A percentile compares a stretch with the other conserved stretches of the same genome.
Evolutionary conservation across 2,113 vertebrate species (phyloP).

Genomic region (Tragelaphus buxtoni): DNA sequence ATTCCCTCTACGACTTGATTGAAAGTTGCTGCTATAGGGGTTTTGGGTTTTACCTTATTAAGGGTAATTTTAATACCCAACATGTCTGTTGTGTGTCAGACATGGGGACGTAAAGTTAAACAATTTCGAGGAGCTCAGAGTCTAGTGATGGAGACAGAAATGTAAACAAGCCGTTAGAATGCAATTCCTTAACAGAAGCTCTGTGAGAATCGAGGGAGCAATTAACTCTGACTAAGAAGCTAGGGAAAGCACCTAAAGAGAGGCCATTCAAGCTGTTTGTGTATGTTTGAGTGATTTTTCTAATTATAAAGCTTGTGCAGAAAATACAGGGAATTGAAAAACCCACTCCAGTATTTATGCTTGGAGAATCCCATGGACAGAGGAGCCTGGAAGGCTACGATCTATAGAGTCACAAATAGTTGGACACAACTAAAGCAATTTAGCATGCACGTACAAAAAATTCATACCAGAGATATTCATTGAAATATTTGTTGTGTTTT

Average conservation of each 20-base stretch:
- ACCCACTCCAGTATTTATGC: neutral
- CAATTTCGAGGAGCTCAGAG: neutral
- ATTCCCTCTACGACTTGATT: neutral
- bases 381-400: neutral
- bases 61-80: neutral
- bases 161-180: slow-evolving; percentile 19
- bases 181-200: neutral
- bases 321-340: neutral
- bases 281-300: neutral
- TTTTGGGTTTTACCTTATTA: neutral
- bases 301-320: neutral
- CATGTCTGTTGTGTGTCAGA: neutral
- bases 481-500: slow-evolving; percentile 21
- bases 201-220: neutral
- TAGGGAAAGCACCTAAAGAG: neutral
- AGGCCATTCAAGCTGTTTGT: neutral
- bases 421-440: neutral
- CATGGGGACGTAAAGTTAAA: neutral
- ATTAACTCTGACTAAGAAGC: neutral
- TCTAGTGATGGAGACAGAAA: neutral
- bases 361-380: neutral
- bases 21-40: neutral
- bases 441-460: neutral
- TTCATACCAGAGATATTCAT: neutral
- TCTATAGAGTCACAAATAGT: neutral